A percentile compares a stretch with the other conserved stretches of the same genome.
Conservation (phyloP, 1,140 invertebrate genomes). For the Drosophila kikkawai region DNA sequence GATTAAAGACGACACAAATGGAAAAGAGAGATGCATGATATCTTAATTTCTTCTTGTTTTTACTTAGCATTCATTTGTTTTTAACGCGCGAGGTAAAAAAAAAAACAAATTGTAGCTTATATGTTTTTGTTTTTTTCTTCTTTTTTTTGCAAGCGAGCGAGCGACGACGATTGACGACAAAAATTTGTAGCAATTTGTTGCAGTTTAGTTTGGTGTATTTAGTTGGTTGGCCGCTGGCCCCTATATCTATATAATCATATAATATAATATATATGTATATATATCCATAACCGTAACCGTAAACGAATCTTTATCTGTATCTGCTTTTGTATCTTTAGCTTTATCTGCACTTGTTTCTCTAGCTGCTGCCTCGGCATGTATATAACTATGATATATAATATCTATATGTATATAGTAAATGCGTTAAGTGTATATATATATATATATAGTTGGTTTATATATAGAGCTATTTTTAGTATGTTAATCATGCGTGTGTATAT, state of each 20-base stretch:
- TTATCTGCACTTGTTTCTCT: slow-evolving; percentile 30
- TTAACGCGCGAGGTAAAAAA: slow-evolving; percentile 24
- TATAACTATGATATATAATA: slow-evolving; percentile 58
- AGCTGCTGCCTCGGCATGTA: slow-evolving; percentile 30
- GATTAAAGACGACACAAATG: slow-evolving; percentile 56
- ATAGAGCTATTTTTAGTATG: slow-evolving; percentile 39
- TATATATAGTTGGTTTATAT: slow-evolving; percentile 41
- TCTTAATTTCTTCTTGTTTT: slow-evolving; percentile 11
- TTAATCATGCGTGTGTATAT: slow-evolving; percentile 31
- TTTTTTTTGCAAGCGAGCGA: slow-evolving; percentile 43
- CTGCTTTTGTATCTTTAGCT: slow-evolving; percentile 30
- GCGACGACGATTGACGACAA: slow-evolving; percentile 61
- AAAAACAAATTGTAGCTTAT: slow-evolving; percentile 20
- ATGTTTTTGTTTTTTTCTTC: not conserved
- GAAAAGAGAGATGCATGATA: slow-evolving; percentile 55
- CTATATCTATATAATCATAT: slow-evolving; percentile 51
- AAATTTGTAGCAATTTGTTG: slow-evolving; percentile 82
- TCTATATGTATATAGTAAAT: slow-evolving; percentile 47
- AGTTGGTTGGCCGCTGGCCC: slow-evolving; percentile 73
- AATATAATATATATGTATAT: slow-evolving; percentile 26
- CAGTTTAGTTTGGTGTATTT: slow-evolving; percentile 79
- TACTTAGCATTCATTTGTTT: slow-evolving; percentile 24
- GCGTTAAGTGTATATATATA: slow-evolving; percentile 55
- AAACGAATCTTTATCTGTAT: slow-evolving; percentile 22
- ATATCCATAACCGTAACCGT: slow-evolving; percentile 37